Base-by-base conservation (phyloP, 92 coral and sea anemone species). In the Muricea muricata region DNA sequence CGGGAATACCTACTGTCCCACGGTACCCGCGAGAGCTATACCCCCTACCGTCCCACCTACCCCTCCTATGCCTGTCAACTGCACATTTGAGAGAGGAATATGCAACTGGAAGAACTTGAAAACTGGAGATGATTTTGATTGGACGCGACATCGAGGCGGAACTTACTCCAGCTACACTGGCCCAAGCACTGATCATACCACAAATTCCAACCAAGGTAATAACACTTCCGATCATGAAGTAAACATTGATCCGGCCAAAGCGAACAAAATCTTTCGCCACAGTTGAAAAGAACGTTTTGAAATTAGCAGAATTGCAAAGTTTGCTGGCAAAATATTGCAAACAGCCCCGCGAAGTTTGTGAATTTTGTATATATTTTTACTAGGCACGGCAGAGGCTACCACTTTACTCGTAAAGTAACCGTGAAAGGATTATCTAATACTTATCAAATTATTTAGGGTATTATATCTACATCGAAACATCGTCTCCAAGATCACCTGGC, bases 31-130 rank as follows among this genome's bases (percentile, higher is more conserved):
- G 4, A 32, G 85, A n/a, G 99, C 99, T 7, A 67, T 88, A 6
- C 99, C 99, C 0, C 98, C 99, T 14, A 96, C 99, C 12, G 92
- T 88, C 2, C 96, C 98, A 1, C 99, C 99, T 11, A 96, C 98
- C 72, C 94, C 89, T 65, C 96, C 99, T 21, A 87, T 95, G 47
- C 99, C 98, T 1, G 94, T 93, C 79, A 96, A 96, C 84, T 96
- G 99, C 80, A 96, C 99, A 1, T 96, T 96, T 75, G 99, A 96
- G 72, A 87, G 56, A 41, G 96, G 97, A 17, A 81, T 92, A 55
- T 96, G 99, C 75, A 93, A 95, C 28, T 96, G 99, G 99, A 78
- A 58, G 21, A 96, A 96, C 78, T 82, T 88, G 33, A 85, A 72
- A n/a, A 78, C 83, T 0, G 98, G 95, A 7, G 99, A 96, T 82